phyloP scores from a whole-genome alignment of 2,113 vertebrate genomes.

The Polyodon spathula region DNA sequence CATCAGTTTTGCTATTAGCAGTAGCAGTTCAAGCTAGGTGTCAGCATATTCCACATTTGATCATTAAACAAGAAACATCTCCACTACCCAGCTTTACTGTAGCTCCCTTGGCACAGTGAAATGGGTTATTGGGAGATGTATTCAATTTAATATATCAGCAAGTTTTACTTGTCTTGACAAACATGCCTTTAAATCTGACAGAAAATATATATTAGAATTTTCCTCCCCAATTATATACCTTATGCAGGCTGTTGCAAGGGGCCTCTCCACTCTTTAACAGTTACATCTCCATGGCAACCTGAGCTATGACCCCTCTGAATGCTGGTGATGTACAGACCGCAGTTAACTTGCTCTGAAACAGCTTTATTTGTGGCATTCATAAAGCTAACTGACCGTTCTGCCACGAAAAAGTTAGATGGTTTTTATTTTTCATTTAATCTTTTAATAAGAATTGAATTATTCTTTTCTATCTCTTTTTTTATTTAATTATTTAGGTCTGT shows the following conservation, averaged over 20 bases:
- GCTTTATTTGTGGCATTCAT: conserved; percentile 3
- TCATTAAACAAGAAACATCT: background rate
- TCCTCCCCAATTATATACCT: conserved; percentile 2
- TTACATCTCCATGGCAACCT: conserved; percentile 1
- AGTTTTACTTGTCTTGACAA: conserved; percentile 2
- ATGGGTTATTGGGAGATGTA: background rate
- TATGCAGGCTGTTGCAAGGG: background rate
- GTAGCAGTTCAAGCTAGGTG: background rate
- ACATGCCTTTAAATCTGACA: background rate
- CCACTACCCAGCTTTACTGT: background rate
- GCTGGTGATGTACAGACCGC: background rate
- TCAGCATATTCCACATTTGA: background rate
- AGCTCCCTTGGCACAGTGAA: background rate
- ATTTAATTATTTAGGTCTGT: background rate
- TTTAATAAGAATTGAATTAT: background rate
- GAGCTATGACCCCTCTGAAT: background rate
- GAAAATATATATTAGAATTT: conserved; percentile 4
- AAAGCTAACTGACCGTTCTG: conserved; percentile 1
- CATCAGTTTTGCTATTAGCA: background rate
- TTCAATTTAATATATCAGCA: background rate
- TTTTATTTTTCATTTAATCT: background rate
- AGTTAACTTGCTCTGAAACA: background rate
- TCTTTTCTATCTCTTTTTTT: background rate
- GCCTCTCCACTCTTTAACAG: background rate
- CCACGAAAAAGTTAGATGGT: background rate